Conservation (phyloP, 1,140 invertebrate genomes). For the Theocolax elegans region DNA sequence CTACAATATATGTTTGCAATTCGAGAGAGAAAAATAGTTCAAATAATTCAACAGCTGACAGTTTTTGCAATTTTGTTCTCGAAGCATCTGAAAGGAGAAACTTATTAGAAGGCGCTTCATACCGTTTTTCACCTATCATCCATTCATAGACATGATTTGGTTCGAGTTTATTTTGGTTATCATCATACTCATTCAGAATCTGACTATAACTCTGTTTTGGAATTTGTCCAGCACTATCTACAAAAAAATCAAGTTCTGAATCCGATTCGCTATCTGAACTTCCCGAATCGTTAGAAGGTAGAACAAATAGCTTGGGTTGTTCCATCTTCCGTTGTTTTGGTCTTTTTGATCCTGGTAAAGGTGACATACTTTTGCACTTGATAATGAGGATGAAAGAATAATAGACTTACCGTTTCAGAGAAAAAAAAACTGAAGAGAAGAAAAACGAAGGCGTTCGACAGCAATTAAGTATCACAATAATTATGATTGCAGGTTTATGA, state of each 20-base stretch:
- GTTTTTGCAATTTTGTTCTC: constrained; percentile 33
- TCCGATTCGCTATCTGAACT: neutral
- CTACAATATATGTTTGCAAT: constrained; percentile 39
- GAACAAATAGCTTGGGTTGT: constrained; percentile 1
- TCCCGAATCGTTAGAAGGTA: no score
- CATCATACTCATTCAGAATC: constrained; percentile 29
- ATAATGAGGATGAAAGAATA: neutral
- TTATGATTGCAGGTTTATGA: no score
- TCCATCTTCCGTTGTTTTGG: neutral
- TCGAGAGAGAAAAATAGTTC: constrained; percentile 38
- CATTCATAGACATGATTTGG: constrained; percentile 37
- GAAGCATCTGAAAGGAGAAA: constrained; percentile 34
- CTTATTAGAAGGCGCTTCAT: constrained; percentile 25
- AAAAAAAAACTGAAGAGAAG: neutral
- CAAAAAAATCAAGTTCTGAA: neutral
- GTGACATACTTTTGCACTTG: neutral
- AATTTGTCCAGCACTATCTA: constrained; percentile 7
- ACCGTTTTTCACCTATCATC: no score
- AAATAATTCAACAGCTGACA: constrained; percentile 40
- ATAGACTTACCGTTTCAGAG: no score
- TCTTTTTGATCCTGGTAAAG: no score
- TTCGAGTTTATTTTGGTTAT: constrained; percentile 42
- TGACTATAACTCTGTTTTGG: constrained; percentile 7
- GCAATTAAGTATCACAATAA: neutral
- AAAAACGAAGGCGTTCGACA: neutral